A percentile compares a stretch with the other conserved stretches of the same genome.
Conservation (phyloP, 2,888 invertebrate genomes). For the Aphelenchoides bicaudatus region DNA sequence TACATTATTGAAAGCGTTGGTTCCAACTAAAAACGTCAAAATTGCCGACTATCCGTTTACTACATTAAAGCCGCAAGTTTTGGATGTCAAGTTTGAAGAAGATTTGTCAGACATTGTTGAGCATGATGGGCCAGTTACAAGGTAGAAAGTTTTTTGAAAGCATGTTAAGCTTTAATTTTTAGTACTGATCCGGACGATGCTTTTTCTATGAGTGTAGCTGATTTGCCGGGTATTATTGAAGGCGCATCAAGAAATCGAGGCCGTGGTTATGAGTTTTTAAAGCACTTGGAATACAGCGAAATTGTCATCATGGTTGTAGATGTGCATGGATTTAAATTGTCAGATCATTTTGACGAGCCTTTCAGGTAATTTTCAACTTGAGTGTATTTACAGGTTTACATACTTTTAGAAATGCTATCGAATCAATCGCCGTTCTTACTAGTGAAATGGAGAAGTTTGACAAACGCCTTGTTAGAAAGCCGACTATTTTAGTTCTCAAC, state of each 20-base stretch:
- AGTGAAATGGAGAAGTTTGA: slow-evolving; percentile 49
- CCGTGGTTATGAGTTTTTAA: slow-evolving; percentile 50
- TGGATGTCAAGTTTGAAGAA: slow-evolving; percentile 29
- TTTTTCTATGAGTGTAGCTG: slow-evolving; percentile 52
- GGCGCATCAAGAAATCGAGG: slow-evolving; percentile 52
- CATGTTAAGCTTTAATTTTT: slow-evolving; percentile 8
- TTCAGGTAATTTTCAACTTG: slow-evolving; percentile 33
- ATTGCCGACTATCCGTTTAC: slow-evolving; percentile 57
- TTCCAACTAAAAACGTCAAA: slow-evolving; percentile 49
- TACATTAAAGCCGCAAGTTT: slow-evolving; percentile 41
- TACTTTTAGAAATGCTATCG: slow-evolving; percentile 41
- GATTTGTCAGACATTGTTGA: neutral
- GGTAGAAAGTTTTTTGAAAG: neutral
- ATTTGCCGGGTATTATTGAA: slow-evolving; percentile 54
- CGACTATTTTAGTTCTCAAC: slow-evolving; percentile 46
- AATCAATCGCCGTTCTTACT: slow-evolving; percentile 49
- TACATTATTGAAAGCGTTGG: slow-evolving; percentile 51
- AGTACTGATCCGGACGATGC: slow-evolving; percentile 22
- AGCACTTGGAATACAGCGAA: slow-evolving; percentile 55
- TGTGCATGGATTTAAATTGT: slow-evolving; percentile 49
- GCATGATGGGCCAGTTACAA: neutral
- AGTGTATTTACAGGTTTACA: neutral
- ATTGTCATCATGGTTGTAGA: slow-evolving; percentile 55
- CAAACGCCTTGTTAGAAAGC: slow-evolving; percentile 38
- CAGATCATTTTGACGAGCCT: slow-evolving; percentile 42